phyloP scores from a whole-genome alignment of 2,797 vertebrate species.

The Enteromius anoplus region DNA sequence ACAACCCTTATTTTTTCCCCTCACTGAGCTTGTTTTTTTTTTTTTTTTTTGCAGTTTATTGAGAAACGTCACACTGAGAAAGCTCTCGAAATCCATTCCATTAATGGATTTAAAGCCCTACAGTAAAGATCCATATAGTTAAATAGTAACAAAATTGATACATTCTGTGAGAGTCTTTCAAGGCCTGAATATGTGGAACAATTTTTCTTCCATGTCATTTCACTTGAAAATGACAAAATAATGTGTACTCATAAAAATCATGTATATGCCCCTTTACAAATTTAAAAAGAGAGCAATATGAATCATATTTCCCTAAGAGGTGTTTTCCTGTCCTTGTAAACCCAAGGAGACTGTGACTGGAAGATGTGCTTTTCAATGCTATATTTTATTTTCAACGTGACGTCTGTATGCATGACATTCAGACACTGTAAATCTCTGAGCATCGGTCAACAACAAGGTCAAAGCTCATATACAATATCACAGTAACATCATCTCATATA shows the following conservation, averaged over 20 bases:
- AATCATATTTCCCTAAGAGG: not conserved
- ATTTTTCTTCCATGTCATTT: not conserved
- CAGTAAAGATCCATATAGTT: slow-evolving; percentile 33
- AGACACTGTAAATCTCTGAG: slow-evolving; percentile 17
- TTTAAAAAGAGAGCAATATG: not conserved
- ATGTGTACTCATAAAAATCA: not conserved
- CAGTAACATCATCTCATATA: not conserved
- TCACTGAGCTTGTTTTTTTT: not conserved
- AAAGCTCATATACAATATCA: slow-evolving; percentile 26
- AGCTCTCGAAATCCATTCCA: slow-evolving; percentile 18
- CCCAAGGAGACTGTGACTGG: not conserved
- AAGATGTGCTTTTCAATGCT: not conserved
- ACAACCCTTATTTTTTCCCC: not conserved
- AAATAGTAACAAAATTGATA: slow-evolving; percentile 15
- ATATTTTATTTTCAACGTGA: not conserved
- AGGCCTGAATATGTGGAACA: not conserved
- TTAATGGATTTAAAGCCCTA: slow-evolving; percentile 21
- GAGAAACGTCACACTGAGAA: not conserved
- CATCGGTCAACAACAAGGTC: slow-evolving; percentile 36
- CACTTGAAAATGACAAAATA: not conserved
- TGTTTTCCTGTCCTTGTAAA: not conserved
- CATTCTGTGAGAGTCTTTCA: slow-evolving; percentile 15
- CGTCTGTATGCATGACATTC: slow-evolving; percentile 15
- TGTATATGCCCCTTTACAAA: not conserved
- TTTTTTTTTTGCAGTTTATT: not conserved